phyloP scores from a whole-genome alignment of 23 tunicate genomes.

The Ascidia mentula region DNA sequence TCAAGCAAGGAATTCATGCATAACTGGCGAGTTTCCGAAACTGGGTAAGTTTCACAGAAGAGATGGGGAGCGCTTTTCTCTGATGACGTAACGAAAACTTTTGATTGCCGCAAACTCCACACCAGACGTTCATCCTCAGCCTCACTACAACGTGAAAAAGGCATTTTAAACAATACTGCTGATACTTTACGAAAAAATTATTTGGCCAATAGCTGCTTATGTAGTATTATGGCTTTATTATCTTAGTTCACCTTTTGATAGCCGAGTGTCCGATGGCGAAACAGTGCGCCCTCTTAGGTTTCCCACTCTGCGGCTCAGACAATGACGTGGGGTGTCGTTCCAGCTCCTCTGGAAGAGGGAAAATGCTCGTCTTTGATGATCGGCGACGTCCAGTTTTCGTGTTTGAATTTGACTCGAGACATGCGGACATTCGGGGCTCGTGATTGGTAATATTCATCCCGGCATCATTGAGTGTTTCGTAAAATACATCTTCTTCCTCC shows the following conservation, averaged over 20 bases:
- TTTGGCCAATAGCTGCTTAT: neutral
- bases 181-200: too few relatives aligned
- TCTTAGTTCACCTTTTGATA: neutral
- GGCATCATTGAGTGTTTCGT: slow-evolving; percentile 1
- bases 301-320: slow-evolving; percentile 4
- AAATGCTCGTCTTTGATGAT: neutral
- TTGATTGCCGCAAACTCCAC: slow-evolving; percentile 36
- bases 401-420: neutral
- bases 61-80: slow-evolving; percentile 14
- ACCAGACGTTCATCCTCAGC: neutral
- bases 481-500: slow-evolving; percentile 14
- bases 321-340: slow-evolving; percentile 8
- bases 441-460: neutral
- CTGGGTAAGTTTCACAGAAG: slow-evolving; percentile 21
- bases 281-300: slow-evolving; percentile 36
- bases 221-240: neutral
- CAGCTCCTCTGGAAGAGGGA: slow-evolving; percentile 34
- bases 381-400: neutral
- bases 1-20: too few relatives aligned
- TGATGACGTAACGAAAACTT: slow-evolving; percentile 27
- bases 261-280: slow-evolving; percentile 43
- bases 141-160: neutral
- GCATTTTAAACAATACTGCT: too few relatives aligned
- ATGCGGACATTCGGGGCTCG: neutral
- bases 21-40: neutral